Evolutionary conservation across 1,140 invertebrate genomes (phyloP).

Genomic region (Dendrolimus punctatus): DNA sequence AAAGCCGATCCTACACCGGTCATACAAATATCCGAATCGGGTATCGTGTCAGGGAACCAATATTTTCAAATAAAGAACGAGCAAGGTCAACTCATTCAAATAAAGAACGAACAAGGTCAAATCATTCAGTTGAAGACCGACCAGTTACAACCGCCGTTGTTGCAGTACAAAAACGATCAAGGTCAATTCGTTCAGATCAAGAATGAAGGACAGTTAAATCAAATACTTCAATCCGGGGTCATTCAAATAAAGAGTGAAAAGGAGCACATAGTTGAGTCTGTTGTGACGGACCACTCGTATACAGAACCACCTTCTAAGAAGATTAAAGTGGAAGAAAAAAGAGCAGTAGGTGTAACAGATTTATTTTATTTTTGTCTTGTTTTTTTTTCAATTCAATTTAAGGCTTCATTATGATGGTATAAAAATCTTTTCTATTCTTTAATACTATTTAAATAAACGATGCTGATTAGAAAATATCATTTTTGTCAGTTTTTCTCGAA

Average conservation of each 20-base stretch:
- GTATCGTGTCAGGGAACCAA: constrained; percentile 24
- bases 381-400: not conserved
- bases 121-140: constrained; percentile 59
- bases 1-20: constrained; percentile 44
- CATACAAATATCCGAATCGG: constrained; percentile 41
- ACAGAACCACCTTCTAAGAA: constrained; percentile 54
- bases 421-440: not conserved
- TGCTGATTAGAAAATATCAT: too few relatives aligned
- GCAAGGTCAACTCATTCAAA: constrained; percentile 56
- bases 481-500: too few relatives aligned
- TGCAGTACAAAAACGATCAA: constrained; percentile 48
- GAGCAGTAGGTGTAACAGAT: constrained; percentile 27
- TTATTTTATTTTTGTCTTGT: constrained; percentile 2
- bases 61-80: constrained; percentile 63
- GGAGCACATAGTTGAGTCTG: constrained; percentile 30
- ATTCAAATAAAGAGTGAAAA: constrained; percentile 40
- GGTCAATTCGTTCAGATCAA: constrained; percentile 45
- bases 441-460: too few relatives aligned
- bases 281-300: constrained; percentile 51
- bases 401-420: not conserved
- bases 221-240: constrained; percentile 10
- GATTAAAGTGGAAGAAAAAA: constrained; percentile 43
- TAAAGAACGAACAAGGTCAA: constrained; percentile 61
- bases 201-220: constrained; percentile 20
- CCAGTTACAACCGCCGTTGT: constrained; percentile 36